Evolutionary conservation across 2,113 vertebrate genomes (phyloP).

Genomic region (Heterochromis multidens): DNA sequence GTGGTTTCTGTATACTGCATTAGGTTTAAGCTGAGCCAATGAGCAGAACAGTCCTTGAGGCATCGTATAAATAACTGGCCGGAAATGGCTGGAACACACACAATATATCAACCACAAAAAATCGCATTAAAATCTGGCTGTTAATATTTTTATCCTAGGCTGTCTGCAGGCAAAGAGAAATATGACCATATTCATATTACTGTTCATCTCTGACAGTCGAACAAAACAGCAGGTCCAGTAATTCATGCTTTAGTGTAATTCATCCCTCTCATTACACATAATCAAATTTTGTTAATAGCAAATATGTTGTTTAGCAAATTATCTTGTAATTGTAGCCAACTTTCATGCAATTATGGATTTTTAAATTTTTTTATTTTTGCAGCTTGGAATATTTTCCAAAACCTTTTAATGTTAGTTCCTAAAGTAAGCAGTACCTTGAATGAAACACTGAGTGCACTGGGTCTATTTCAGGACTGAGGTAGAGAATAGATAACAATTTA

Average conservation of each 20-base stretch:
- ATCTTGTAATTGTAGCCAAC: neutral
- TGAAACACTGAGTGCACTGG: neutral
- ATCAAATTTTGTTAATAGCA: neutral
- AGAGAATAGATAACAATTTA: neutral
- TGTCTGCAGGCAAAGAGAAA: slow-evolving; percentile 18
- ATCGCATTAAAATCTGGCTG: slow-evolving; percentile 18
- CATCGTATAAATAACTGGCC: neutral
- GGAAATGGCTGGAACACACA: neutral
- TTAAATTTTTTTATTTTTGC: neutral
- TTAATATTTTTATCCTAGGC: neutral
- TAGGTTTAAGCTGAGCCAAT: neutral
- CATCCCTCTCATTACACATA: neutral
- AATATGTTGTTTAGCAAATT: neutral
- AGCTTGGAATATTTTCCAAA: neutral
- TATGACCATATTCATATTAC: slow-evolving; percentile 35
- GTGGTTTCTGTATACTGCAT: neutral
- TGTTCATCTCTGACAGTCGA: neutral
- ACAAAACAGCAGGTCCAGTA: neutral
- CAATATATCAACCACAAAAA: neutral
- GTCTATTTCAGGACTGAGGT: neutral
- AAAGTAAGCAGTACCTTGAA: neutral
- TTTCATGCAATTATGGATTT: neutral
- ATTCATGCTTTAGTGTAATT: neutral
- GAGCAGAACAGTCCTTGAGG: neutral
- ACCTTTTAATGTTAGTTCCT: neutral